Evolutionary conservation across 2,113 vertebrate genomes (phyloP), one percentile per base, ranked within the genome.

Genomic region (Thryonomys swinderianus): DNA sequence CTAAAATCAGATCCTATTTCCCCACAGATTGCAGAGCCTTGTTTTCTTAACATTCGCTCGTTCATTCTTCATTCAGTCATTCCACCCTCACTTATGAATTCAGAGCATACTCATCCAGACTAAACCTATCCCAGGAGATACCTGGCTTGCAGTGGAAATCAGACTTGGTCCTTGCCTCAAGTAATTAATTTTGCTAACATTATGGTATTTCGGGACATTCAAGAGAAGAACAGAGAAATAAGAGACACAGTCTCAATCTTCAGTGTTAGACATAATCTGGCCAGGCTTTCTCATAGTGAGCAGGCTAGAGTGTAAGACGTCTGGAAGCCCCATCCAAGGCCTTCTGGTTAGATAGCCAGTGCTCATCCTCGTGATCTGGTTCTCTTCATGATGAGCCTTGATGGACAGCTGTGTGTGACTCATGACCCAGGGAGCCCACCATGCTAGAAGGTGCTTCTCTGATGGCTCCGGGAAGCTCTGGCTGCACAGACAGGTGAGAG

Each of bases 271-370:
- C 16, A 8, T 51, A 42, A 81, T n/a, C 45, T 76, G 1, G 34
- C 30, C 30, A 51, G 88, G 82, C 64, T 67, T 27, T 62, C 42
- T 87, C 57, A 5, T 14, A 21, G 57, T 45, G 7, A 78, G 71
- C 78, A 92, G 74, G 11, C 30, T 42, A 51, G 76, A n/a, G 30
- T 30, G 27, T 0, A 17, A 40, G 27, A n/a, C 55, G 45, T 42
- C 20, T 30, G 37, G 16, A 0, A 37, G 51, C 64, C 23, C 9
- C 32, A 13, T 23, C 69, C 23, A 25, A 32, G 27, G 4, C 21
- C 48, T 88, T 74, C 55, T 2, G 11, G 18, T 32, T 74, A 69
- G 57, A 62, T 0, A 32, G 20, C 7, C 3, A 0, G 0, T 18
- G 69, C 7, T 69, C 17, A 53, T 30, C 32, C 32, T 81, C 42